Evolutionary conservation across 1,140 invertebrate species (phyloP).

Genomic region (Eurosta solidaginis): DNA sequence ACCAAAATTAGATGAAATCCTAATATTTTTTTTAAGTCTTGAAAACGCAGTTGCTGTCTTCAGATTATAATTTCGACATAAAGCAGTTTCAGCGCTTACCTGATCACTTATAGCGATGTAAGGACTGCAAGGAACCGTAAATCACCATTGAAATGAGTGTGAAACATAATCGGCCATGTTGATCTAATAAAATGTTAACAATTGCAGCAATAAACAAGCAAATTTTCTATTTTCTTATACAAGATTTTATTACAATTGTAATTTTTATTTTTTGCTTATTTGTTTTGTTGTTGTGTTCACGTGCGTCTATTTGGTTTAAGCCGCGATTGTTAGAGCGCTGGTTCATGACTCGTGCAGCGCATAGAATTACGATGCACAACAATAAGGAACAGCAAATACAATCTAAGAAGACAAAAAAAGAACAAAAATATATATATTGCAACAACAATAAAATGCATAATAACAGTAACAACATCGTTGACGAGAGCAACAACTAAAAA

Average conservation of each 20-base stretch:
- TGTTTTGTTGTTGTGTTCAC: not conserved
- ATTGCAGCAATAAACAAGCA: constrained; percentile 28
- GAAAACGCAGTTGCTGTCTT: too few relatives aligned
- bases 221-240: constrained; percentile 15
- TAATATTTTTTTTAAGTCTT: too few relatives aligned
- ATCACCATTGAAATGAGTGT: constrained; percentile 51
- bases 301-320: constrained; percentile 40
- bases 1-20: too few relatives aligned
- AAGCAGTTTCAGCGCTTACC: constrained; percentile 41
- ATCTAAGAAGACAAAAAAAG: not conserved
- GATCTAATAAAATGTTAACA: constrained; percentile 42
- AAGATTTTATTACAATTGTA: not conserved
- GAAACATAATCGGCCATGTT: constrained; percentile 56
- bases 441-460: constrained; percentile 26
- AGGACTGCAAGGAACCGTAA: constrained; percentile 41
- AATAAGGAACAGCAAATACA: not conserved
- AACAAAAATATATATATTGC: not conserved
- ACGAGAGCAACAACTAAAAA: not conserved
- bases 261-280: not conserved
- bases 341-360: constrained; percentile 53
- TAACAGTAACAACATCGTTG: constrained; percentile 28
- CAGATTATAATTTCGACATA: too few relatives aligned
- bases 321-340: not conserved
- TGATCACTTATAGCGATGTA: constrained; percentile 11
- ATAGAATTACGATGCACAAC: constrained; percentile 20